phyloP scores from a whole-genome alignment of 2,797 vertebrate species.

The Sebastes miniatus region DNA sequence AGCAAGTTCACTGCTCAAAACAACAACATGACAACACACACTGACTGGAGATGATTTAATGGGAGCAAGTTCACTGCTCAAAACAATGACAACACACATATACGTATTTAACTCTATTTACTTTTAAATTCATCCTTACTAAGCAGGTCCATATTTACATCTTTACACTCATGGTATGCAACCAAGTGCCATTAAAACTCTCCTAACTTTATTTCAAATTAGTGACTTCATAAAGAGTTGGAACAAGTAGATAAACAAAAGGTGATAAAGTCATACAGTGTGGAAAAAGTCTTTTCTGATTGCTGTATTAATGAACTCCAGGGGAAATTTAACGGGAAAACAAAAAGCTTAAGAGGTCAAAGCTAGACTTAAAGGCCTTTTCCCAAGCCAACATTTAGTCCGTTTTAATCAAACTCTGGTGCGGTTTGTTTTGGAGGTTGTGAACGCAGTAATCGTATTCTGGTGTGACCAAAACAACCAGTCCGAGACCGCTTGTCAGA shows the following conservation, averaged over 20 bases:
- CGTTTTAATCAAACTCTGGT: no score
- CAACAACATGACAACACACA: neutral
- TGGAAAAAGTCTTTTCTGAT: neutral
- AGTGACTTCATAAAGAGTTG: neutral
- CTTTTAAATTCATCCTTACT: neutral
- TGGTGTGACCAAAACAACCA: no score
- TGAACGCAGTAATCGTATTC: no score
- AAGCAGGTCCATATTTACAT: neutral
- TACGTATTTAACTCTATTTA: neutral
- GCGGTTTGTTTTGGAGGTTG: no score
- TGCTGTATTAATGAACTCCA: neutral
- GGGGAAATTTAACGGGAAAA: neutral
- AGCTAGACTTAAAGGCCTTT: neutral
- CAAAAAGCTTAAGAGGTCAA: neutral
- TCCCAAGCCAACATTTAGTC: accelerated
- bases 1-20: neutral
- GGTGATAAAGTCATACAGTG: neutral
- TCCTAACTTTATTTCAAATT: neutral
- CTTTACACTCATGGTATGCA: neutral
- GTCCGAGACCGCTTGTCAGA: no score
- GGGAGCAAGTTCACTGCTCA: neutral
- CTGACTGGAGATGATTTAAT: neutral
- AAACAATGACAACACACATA: neutral
- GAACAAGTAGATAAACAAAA: neutral
- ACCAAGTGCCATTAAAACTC: neutral